Base-by-base conservation (phyloP, 2,113 vertebrate species). In the Plotosus lineatus region DNA sequence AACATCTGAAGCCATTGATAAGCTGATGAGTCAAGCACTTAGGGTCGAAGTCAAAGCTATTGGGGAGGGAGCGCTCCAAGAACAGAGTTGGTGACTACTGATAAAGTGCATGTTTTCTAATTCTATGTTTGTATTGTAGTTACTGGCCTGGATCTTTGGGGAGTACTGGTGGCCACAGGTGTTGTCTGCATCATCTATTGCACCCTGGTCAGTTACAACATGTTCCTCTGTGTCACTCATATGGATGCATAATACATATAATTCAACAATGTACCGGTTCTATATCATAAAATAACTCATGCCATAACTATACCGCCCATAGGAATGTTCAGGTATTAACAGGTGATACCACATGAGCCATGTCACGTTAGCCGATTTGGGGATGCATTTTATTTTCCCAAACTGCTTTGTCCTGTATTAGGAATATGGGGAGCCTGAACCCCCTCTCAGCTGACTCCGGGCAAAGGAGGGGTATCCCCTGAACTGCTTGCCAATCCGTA, bases 111-210 rank as follows among this genome's bases (percentile, higher is more conserved):
- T 78, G 4, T 48, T 46, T 63, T 1, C 51, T 42, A 77, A 33
- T 0, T 53, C 36, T 68, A 28, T 80, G 17, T 6, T 61, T 75
- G 51, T 51, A 2, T 68, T 84, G 48, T 86, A 95, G 94, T 95
- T 83, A 95, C 94, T 73, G 92, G 92, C 46, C 85, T 95, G 31
- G 21, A 95, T 83, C 92, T 95, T 0, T 95, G 94, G 94, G 94
- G 94, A 77, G 93, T 95, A 68, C 83, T 95, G 75, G 92, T 94
- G 80, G 92, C 92, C 2, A 94, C 93, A 23, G 94, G 93, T 58
- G 85, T 21, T 0, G 92, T 95, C 50, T 95, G 94, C 89, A 95
- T 94, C 85, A 0, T 95, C 86, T 95, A 95, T 86, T 95, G 94
- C 86, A 92, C 92, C 80, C 79, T 95, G 92, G 94, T 95, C 79